Evolutionary conservation across 2,888 invertebrate species (phyloP), one percentile per base, ranked within the genome.

Genomic region (Morpho achilles): DNA sequence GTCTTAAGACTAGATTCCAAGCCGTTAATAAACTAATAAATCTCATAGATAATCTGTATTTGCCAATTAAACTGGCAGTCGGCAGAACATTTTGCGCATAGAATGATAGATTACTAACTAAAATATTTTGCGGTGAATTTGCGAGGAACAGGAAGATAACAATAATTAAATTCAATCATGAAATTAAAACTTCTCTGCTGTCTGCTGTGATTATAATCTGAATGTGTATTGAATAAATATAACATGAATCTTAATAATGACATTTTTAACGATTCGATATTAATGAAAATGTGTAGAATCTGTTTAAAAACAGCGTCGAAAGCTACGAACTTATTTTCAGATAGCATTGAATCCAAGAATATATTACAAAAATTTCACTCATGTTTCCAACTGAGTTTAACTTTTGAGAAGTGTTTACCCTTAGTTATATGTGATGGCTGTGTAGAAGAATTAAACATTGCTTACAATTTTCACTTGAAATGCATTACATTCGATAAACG

Each of bases 311-410:
- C 63, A 52, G 66, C 60, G 9, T 46, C 63, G 48, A 59, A 75
- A 52, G 59, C 61, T 55, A 66, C 63, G 39, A 60, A 76, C 59
- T 67, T 82, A 47, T 79, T 80, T 67, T 69, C 71, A 39, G 64
- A 72, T 40, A 60, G 61, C 32, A 59, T 66, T 44, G 68, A 72
- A 60, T 74, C 79, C 40, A 73, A 73, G 66, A 69, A 72, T 22
- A 71, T 86, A 57, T 59, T 79, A 46, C 67, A 77, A 10, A 86
- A 73, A 66, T 74, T 90, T 48, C 71, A 69, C 63, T 50, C 67
- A 52, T 88, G 87, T 73, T 87, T 87, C 67, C 78, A 80, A 70
- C 68, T 88, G 57, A 71, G 65, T 58, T 56, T 89, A 49, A 60
- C 58, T 7, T 62, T 65, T 23, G 75, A 80, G 45, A 74, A 72